Evolutionary conservation across 2,888 invertebrate species (phyloP), one percentile per base, ranked within the genome.

Genomic region (Zaprionus bogoriensis): DNA sequence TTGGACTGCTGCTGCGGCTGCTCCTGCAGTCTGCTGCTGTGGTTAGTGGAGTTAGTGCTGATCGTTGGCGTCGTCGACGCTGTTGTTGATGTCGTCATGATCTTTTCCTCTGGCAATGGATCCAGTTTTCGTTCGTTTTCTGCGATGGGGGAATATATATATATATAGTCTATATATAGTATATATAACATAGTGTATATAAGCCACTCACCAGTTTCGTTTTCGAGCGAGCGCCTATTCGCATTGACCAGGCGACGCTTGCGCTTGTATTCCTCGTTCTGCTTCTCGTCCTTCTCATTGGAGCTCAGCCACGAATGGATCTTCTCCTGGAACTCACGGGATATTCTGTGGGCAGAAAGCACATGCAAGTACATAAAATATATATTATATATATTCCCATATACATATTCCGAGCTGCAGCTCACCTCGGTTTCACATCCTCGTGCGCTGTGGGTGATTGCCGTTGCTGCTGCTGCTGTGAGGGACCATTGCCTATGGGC

Each of bases 261-360:
- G 80, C 93, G 93, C 80, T 94, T 93, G 67, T 94, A 92, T 77
- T 95, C 94, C 74, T 95, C 95, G 69, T 93, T 94, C 73, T 94
- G 93, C 82, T 94, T 93, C 89, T 96, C 96, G 88, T 94, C 96
- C 87, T 94, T 94, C 89, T 96, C 96, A 91, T 96, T 96, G 59
- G 96, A 96, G 75, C 96, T 94, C 67, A 97, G 92, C 97, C 97
- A 97, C 4, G 96, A 96, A 90, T 97, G 97, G 87, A 97, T 97
- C 90, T 97, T 97, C 89, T 96, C 96, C 46, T 95, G 92, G 96
- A 96, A 96, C 88, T 96, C 96, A 91, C 95, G 95, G 77, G 90
- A 92, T 87, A 88, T 90, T 86, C 91, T 47, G n/a, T n/a, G n/a
- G n/a, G n/a, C n/a, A n/a, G n/a, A n/a, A n/a, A n/a, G n/a, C n/a